Evolutionary conservation across 92 coral and sea anemone genomes (phyloP), one percentile per base, ranked within the genome.

Genomic region (Paramuricea clavata): DNA sequence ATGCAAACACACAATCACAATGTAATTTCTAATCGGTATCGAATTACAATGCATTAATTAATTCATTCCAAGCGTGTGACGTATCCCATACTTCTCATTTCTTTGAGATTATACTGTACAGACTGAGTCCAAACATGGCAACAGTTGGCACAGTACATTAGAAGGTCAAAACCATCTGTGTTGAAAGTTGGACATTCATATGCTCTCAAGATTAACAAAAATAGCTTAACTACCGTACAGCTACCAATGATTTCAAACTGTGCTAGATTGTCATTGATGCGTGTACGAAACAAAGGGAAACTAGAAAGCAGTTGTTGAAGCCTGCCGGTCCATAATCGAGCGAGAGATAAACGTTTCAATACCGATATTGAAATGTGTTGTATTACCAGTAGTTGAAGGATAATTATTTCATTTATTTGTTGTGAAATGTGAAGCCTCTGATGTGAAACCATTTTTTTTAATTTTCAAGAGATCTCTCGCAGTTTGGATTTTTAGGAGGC

Each of bases 121-220:
- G 49, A 9, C 16, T 61, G 42, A 4, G 71, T 10, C 83, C 83
- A 78, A 78, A 78, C 69, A 78, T 78, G 83, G 83, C 72, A 78
- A 60, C 11, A 56, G n/a, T 8, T 78, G 72, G 11, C 72, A 19
- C 12, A 34, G 25, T 13, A 35, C 23, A 36, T 17, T 49, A 31
- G 12, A 32, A 78, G 71, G 83, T 78, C 72, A 78, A 78, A 31
- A 23, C 49, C 71, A 59, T 78, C 72, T 78, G 83, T 13, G 52
- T 49, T 35, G 47, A 25, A 78, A 78, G 31, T 22, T 5, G 30
- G 31, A 33, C 33, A 78, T 49, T 52, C 28, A 21, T 16, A 3
- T 17, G 43, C 39, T 76, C 81, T 5, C 0, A 10, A 11, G 35
- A 76, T 57, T 76, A 27, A 47, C 56, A 50, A 36, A 74, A 49